Evolutionary conservation across 2,797 vertebrate genomes (phyloP).

Genomic region (Borostomias antarcticus): DNA sequence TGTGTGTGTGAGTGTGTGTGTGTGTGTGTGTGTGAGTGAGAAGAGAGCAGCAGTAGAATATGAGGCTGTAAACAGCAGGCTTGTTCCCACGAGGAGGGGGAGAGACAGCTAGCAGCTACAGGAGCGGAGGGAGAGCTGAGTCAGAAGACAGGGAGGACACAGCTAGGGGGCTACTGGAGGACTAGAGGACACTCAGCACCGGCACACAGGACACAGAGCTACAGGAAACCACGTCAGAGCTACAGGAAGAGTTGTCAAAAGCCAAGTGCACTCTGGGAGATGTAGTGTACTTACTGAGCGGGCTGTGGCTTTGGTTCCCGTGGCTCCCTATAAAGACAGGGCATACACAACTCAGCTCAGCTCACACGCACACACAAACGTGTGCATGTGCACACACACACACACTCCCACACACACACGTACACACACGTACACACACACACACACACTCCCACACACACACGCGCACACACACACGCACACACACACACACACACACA

Average conservation of each 20-base stretch:
- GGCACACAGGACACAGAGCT: slow-evolving; percentile 14
- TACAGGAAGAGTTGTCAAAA: slow-evolving; percentile 39
- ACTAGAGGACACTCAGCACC: neutral
- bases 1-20: slow-evolving; percentile 5
- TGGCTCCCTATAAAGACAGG: slow-evolving; percentile 86
- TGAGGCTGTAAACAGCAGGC: neutral
- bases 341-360: slow-evolving; percentile 87
- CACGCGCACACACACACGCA: slow-evolving; percentile 4
- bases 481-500: slow-evolving; percentile 8
- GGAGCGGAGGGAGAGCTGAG: neutral
- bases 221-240: slow-evolving; percentile 58
- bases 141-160: neutral
- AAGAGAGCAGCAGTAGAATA: neutral
- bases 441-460: too few relatives aligned
- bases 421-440: too few relatives aligned
- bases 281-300: slow-evolving; percentile 86
- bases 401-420: too few relatives aligned
- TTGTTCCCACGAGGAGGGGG: neutral
- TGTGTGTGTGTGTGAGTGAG: neutral
- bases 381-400: too few relatives aligned
- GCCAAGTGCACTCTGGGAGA: slow-evolving; percentile 69
- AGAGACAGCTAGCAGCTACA: neutral
- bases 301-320: slow-evolving; percentile 84
- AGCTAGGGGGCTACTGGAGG: neutral
- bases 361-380: slow-evolving; percentile 72